These are phyloP conservation scores for Phataginus tetradactyla DNA, from an alignment of 2,797 vertebrate genomes.

Conservation along the genomic window DNA sequence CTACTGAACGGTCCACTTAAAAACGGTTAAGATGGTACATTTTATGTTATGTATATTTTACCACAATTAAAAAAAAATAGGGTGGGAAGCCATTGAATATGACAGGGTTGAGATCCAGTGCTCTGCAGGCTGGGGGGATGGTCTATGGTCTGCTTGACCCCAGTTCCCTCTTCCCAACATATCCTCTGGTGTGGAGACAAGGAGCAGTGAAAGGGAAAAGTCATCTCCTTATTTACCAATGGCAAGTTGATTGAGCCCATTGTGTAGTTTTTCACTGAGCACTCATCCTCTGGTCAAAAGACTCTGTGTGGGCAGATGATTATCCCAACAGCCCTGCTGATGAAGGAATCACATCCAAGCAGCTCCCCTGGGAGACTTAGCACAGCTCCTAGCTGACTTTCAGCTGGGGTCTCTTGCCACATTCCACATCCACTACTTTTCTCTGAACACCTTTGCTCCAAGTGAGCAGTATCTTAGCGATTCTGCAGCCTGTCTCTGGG, in stretches of 20 bases:
- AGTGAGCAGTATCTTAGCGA: background rate
- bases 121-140: background rate
- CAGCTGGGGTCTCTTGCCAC: background rate
- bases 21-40: slow-evolving; percentile 13
- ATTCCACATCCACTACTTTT: background rate
- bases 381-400: background rate
- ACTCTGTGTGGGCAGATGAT: background rate
- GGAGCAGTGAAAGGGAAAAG: background rate
- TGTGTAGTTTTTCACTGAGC: background rate
- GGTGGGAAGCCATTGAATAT: background rate
- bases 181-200: background rate
- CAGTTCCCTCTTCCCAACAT: background rate
- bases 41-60: background rate
- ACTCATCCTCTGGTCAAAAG: background rate
- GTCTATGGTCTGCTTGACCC: background rate
- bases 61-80: background rate
- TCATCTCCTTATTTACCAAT: background rate
- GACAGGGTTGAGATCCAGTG: background rate
- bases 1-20: slow-evolving; percentile 1
- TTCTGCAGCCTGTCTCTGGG: background rate
- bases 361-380: background rate
- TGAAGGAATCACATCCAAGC: background rate
- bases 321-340: background rate
- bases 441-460: background rate
- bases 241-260: background rate